Evolutionary conservation across 1,140 invertebrate genomes (phyloP), one percentile per base, ranked within the genome.

Genomic region (Kradibia gibbosae): DNA sequence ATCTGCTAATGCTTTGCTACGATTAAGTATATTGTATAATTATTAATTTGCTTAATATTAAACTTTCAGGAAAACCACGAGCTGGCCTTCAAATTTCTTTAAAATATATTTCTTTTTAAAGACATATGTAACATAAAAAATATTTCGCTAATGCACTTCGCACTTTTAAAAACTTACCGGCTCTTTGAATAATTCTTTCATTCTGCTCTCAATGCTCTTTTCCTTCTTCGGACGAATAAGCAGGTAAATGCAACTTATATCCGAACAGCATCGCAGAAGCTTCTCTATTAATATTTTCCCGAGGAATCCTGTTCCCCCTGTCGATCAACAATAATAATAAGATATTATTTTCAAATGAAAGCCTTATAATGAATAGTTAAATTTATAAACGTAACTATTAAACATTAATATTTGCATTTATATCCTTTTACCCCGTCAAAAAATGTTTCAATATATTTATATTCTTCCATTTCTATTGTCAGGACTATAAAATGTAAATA

Each of bases 201-300:
- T 88, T 75, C 95, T 89, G 81, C 94, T 92, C 81, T 94, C 92
- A 0, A 94, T 93, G 85, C 93, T 93, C 87, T 95, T 94, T 7
- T 94, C 95, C 88, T 95, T 95, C 89, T 98, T 98, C 11, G 94
- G 91, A 82, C 97, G 92, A 83, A 98, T 93, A 74, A 98, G 90
- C 72, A 98, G 85, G 88, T 96, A 98, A 75, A 99, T 94, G 84
- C 90, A 94, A 70, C 93, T 92, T 20, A 98, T 85, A 48, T 94
- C 93, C 25, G 94, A 94, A 88, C 95, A 96, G 42, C 92, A 94
- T 83, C 96, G 92, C 25, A 98, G 91, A n/a, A 98, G 88, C 91
- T 98, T 98, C 89, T 98, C 96, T 25, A 98, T 93, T 10, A 98
- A 91, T 34, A 97, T 94, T 91, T 98, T 97, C 5, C 97, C 97